Evolutionary conservation across 2,888 invertebrate species (phyloP).

Genomic region (Rutpela maculata): DNA sequence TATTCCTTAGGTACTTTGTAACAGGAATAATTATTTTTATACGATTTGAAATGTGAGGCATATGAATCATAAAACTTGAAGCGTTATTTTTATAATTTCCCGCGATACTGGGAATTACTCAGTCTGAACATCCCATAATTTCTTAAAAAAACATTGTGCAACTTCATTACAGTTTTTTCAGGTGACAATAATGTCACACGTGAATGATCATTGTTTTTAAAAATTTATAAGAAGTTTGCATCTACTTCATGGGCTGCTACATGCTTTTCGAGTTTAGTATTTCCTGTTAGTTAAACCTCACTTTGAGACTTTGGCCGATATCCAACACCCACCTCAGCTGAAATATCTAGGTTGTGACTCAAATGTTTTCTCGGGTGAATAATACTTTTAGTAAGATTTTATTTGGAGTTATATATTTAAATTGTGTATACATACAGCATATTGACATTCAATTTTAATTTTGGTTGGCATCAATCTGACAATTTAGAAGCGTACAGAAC

Average conservation of each 20-base stretch:
- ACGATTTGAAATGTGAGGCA: background rate
- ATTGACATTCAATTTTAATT: conserved; percentile 17
- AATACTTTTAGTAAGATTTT: conserved; percentile 43
- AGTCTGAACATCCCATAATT: background rate
- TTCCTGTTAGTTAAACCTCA: conserved; percentile 55
- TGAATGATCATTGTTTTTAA: background rate
- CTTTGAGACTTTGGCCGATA: conserved; percentile 54
- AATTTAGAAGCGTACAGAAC: background rate
- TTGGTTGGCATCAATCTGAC: background rate
- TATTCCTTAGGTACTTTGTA: background rate
- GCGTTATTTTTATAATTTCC: conserved; percentile 8
- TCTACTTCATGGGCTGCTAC: conserved; percentile 18
- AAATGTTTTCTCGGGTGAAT: conserved; percentile 56
- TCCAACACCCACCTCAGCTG: conserved; percentile 64
- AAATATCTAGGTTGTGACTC: conserved; percentile 66
- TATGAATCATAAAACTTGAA: conserved; percentile 21
- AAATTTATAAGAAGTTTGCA: background rate
- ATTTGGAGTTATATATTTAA: conserved; percentile 21
- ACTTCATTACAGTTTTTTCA: background rate
- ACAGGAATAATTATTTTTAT: background rate
- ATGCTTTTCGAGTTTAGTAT: conserved; percentile 39
- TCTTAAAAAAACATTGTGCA: background rate
- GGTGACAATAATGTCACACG: background rate
- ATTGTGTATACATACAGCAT: conserved; percentile 3
- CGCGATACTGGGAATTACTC: background rate